These are phyloP conservation scores for Cantharis rustica DNA, from an alignment of 2,888 invertebrate species.

Conservation along the genomic window DNA sequence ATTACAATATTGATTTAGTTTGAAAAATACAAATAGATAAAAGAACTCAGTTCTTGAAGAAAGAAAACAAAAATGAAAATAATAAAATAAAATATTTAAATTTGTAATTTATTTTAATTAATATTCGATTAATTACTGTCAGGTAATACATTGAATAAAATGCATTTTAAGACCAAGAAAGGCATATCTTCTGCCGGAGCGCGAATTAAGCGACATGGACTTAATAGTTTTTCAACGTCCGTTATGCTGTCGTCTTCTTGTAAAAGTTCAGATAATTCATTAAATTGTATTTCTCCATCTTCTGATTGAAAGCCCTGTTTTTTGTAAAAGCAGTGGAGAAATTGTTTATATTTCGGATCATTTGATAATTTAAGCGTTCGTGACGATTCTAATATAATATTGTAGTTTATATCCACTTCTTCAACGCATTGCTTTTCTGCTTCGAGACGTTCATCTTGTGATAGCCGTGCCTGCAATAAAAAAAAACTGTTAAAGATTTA, in stretches of 20 bases:
- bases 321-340: constrained; percentile 46
- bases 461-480: constrained; percentile 4
- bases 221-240: neutral
- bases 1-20: too few relatives aligned
- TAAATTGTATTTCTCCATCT: constrained; percentile 42
- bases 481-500: too few relatives aligned
- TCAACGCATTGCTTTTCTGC: constrained; percentile 37
- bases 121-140: too few relatives aligned
- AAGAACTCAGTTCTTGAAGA: too few relatives aligned
- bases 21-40: too few relatives aligned
- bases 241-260: neutral
- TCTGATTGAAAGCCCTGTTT: constrained; percentile 44
- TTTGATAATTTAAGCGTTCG: constrained; percentile 29
- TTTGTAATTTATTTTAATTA: too few relatives aligned
- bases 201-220: neutral
- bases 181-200: neutral
- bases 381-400: constrained; percentile 35
- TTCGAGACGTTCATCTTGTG: neutral
- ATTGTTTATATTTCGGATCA: constrained; percentile 41
- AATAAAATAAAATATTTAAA: too few relatives aligned
- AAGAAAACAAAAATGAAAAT: too few relatives aligned
- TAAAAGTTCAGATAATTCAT: constrained; percentile 42
- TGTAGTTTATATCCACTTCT: constrained; percentile 38
- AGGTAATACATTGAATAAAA: neutral
- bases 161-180: neutral